Base-by-base conservation (phyloP, 2,797 vertebrate species). In the Gymnocypris eckloni region DNA sequence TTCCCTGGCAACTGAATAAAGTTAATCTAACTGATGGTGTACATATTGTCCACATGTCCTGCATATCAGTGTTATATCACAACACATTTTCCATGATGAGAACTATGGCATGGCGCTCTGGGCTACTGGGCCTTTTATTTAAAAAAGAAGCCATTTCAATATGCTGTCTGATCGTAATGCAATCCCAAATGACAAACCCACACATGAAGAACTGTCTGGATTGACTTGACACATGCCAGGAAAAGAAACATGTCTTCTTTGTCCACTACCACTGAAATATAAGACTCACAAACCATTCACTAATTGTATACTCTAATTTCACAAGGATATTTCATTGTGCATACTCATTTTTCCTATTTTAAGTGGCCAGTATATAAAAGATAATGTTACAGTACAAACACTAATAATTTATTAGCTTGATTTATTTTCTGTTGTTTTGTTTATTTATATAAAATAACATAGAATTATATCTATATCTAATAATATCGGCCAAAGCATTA, bases 21-120 rank as follows among this genome's bases (percentile, higher is more conserved):
- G 70, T 75, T 61, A 61, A 84, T 54, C 10, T 54, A 67, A 84
- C 25, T 69, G 28, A 43, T 20, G 25, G 72, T 18, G 50, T 72
- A 75, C 80, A 88, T 86, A 76, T 87, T 89, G 82, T 67, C 43
- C 13, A 69, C 85, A 88, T 75, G 76, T 83, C 54, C 75, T 69
- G 50, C 50, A 56, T 79, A 66, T 85, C 79, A 80, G 61, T 18
- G 71, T 81, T 52, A 16, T 48, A 48, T 66, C 41, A 33, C 41
- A 67, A 28, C 64, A 61, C 18, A 16, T 77, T 73, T 78, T 75
- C 56, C 43, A 75, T 77, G 41, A 86, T 20, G 22, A 78, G 16
- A 25, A 61, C 41, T 61, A 39, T 22, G 15, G 48, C 2, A 6
- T 50, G 59, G 56, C 15, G 18, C 52, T 67, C 52, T 81, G 45